Conservation (phyloP, 2,888 invertebrate genomes). For the Ophioninae sp. region DNA sequence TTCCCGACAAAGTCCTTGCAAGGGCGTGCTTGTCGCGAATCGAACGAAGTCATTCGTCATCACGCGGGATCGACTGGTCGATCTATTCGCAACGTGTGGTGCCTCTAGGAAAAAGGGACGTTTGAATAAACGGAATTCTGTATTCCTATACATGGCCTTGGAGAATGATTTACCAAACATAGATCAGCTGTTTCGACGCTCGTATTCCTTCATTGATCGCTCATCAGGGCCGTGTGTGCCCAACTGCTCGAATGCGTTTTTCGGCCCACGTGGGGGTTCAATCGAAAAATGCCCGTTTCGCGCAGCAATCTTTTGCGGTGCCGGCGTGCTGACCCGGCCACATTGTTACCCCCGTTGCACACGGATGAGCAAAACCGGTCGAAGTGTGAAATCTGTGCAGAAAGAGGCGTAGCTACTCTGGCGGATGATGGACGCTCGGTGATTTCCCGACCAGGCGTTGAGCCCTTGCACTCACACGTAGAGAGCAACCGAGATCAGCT, state of each 20-base stretch:
- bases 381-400: conserved; percentile 19
- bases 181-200: conserved; percentile 21
- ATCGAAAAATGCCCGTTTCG: too few relatives aligned
- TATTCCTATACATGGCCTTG: too few relatives aligned
- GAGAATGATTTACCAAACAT: background rate
- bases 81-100: background rate
- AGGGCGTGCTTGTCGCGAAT: background rate
- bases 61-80: background rate
- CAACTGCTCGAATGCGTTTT: conserved; percentile 2
- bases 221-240: background rate
- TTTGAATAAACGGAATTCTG: background rate
- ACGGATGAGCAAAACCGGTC: conserved; percentile 7
- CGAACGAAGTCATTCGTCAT: background rate
- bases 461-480: conserved; percentile 45
- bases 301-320: too few relatives aligned
- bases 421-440: conserved; percentile 19
- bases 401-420: conserved; percentile 35
- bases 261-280: background rate
- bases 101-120: background rate
- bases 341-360: conserved; percentile 2
- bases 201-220: background rate
- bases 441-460: conserved; percentile 55
- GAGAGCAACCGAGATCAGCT: conserved; percentile 20
- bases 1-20: background rate
- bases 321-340: background rate